phyloP scores from a whole-genome alignment of 1,140 invertebrate genomes.

The Neodiprion fabricii region DNA sequence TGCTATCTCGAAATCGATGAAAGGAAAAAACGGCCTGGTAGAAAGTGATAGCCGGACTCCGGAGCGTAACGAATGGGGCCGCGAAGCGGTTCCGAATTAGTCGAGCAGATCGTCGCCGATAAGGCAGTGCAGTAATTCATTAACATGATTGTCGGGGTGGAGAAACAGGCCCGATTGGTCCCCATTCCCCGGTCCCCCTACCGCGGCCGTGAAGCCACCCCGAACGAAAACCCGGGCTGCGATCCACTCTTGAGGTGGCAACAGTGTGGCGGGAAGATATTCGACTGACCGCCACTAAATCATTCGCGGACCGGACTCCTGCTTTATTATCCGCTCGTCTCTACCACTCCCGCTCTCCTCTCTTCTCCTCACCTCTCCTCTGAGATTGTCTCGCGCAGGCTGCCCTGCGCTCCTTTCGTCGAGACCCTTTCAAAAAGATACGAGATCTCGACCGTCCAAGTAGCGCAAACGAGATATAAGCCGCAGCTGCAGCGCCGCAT shows the following conservation, averaged over 20 bases:
- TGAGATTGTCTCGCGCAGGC: not conserved
- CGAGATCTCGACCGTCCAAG: not conserved
- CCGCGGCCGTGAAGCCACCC: not conserved
- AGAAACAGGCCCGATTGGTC: slow-evolving; percentile 18
- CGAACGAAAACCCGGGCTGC: not conserved
- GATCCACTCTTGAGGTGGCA: slow-evolving; percentile 46
- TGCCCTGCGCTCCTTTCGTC: not conserved
- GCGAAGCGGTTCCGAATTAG: slow-evolving; percentile 36
- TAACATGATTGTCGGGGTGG: slow-evolving; percentile 41
- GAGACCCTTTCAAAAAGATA: not conserved
- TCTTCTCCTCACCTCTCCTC: slow-evolving; percentile 22
- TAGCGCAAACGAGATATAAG: not conserved
- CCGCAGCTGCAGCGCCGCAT: no score
- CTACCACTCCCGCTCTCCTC: slow-evolving; percentile 26
- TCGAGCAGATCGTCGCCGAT: slow-evolving; percentile 34
- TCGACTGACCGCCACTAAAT: slow-evolving; percentile 52
- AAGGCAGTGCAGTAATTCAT: slow-evolving; percentile 46
- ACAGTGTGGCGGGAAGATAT: slow-evolving; percentile 56
- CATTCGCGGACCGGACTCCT: slow-evolving; percentile 49
- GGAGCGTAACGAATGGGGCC: slow-evolving; percentile 10
- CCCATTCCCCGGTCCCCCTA: not conserved
- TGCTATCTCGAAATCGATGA: no score
- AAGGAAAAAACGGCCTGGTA: not conserved
- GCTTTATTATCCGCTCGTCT: slow-evolving; percentile 48
- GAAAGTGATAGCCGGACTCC: no score